Base-by-base conservation (phyloP, 2,113 vertebrate genomes). In the Corythaeola cristata region DNA sequence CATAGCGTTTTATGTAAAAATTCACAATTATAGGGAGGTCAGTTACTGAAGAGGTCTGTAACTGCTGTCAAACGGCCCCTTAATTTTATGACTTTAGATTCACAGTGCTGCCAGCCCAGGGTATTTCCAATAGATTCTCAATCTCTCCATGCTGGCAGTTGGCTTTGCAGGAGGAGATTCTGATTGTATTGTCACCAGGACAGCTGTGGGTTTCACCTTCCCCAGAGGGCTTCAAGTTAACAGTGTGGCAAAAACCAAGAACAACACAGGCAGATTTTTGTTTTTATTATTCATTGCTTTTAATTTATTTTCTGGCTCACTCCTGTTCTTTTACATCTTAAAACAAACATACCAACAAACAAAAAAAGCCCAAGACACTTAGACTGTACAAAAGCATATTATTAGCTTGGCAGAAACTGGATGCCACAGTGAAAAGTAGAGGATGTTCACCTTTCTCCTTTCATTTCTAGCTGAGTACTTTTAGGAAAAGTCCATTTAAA, bases 181-280 rank as follows among this genome's bases (percentile, higher is more conserved):
- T 59, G 52, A 28, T 9, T 83, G 67, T 74, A 58, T 14, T 47
- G 73, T 15, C 86, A 59, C 82, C 83, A 96, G 73, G 68, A 84
- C 79, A 93, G 83, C 79, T 81, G 63, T 55, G 93, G 56, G 77
- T 55, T 94, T 97, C 77, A 78, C 73, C 66, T 89, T 85, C 27
- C 79, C 84, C 56, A 32, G 32, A 55, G 68, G 59, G 23, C 60
- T 96, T 81, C 72, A 58, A 50, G 59, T 77, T 88, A 92, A 59
- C 68, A 45, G 27, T 52, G 15, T 59, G 35, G 62, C 27, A 44
- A 49, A 85, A 75, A 94, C 5, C 6, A 72, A 79, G 60, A 87
- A 50, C 62, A 81, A 24, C 33, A 11, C 32, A 62, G 58, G 39
- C 80, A 89, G 44, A 82, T 68, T 82, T 95, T 92, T 86, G 33